These are phyloP conservation scores for Bryconaethiops microstoma DNA, from an alignment of 2,797 vertebrate genomes.

Conservation along the genomic window DNA sequence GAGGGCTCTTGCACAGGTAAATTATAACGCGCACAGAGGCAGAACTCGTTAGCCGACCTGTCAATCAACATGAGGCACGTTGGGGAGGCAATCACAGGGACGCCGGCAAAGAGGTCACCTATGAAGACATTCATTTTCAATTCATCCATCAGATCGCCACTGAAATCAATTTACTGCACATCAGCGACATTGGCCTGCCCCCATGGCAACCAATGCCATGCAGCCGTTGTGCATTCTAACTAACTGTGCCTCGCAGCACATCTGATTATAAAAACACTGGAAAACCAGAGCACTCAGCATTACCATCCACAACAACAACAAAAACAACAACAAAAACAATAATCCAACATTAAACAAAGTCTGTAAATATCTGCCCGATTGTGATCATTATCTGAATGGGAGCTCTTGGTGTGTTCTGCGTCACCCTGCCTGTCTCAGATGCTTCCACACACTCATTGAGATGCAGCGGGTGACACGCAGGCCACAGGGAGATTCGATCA, in stretches of 20 bases:
- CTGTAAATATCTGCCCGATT: conserved; percentile 56
- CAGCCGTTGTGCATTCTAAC: conserved; percentile 52
- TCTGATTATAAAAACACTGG: conserved; percentile 53
- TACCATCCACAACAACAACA: conserved; percentile 10
- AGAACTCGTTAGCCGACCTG: conserved; percentile 68
- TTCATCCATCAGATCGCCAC: conserved; percentile 65
- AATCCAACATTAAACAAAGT: conserved; percentile 60
- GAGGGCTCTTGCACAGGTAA: conserved; percentile 63
- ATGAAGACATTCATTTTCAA: conserved; percentile 68
- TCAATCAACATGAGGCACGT: conserved; percentile 60
- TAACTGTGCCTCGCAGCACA: conserved; percentile 37
- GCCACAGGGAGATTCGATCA: conserved; percentile 63
- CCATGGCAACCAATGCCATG: conserved; percentile 55
- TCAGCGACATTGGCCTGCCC: conserved; percentile 51
- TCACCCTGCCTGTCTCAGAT: conserved; percentile 35
- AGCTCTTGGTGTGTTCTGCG: conserved; percentile 33
- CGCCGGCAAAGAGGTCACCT: conserved; percentile 61
- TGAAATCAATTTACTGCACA: conserved; percentile 62
- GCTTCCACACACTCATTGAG: conserved; percentile 54
- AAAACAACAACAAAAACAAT: conserved; percentile 43
- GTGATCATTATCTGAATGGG: conserved; percentile 56
- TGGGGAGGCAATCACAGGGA: conserved; percentile 66
- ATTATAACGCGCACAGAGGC: conserved; percentile 66
- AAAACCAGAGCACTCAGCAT: conserved; percentile 37
- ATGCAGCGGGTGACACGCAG: conserved; percentile 53